A percentile compares a stretch with the other conserved stretches of the same genome.
These are phyloP conservation scores for Acanthosepion lycidas DNA, from an alignment of 2,888 invertebrate genomes.

Conservation along the genomic window DNA sequence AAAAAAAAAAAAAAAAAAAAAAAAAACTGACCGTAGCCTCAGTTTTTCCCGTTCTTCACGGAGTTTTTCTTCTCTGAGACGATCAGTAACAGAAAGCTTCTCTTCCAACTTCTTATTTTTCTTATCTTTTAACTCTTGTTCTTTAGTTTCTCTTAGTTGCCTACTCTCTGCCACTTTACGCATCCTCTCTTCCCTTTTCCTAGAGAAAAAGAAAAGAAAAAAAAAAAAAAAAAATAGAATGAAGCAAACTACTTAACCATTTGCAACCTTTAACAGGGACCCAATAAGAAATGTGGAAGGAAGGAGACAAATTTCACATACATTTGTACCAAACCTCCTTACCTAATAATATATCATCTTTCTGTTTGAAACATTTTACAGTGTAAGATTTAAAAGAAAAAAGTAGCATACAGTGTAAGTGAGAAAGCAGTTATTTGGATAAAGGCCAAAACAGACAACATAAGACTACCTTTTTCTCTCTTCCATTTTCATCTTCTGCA, in stretches of 20 bases:
- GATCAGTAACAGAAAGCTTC: slow-evolving; percentile 55
- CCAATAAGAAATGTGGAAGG: too few species aligned
- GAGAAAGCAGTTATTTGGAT: too few species aligned
- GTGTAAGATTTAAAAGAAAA: too few species aligned
- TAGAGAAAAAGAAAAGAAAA: slow-evolving; percentile 49
- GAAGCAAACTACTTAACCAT: background rate
- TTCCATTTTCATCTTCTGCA: slow-evolving; percentile 57
- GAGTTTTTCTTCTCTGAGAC: slow-evolving; percentile 58
- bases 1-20: background rate
- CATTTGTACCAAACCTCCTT: too few species aligned
- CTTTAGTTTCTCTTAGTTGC: slow-evolving; percentile 54
- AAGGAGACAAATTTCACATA: too few species aligned
- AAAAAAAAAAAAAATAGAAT: background rate
- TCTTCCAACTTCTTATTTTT: slow-evolving; percentile 58
- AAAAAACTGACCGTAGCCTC: slow-evolving; percentile 55
- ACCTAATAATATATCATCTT: too few species aligned
- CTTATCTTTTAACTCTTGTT: slow-evolving; percentile 53
- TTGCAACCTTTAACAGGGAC: too few species aligned
- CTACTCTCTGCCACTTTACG: slow-evolving; percentile 59
- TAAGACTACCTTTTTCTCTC: slow-evolving; percentile 60
- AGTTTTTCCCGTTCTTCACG: slow-evolving; percentile 58
- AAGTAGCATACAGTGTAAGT: too few species aligned
- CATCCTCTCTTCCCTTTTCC: slow-evolving; percentile 62
- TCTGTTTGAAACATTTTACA: too few species aligned
- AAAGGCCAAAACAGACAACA: background rate